phyloP scores from a whole-genome alignment of 2,888 invertebrate species.

The Resseliella maxima region DNA sequence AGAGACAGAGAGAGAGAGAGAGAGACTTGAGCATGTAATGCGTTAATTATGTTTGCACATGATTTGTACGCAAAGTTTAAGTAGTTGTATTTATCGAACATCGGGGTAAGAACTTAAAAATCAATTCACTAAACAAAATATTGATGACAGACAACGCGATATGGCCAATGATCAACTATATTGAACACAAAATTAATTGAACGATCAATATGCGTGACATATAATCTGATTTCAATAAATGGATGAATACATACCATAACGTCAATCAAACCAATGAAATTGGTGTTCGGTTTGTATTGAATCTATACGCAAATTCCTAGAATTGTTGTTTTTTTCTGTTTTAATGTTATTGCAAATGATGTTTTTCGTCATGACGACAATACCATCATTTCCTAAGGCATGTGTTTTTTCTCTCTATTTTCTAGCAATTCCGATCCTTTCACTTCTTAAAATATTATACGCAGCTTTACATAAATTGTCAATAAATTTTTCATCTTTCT shows the following conservation, averaged over 20 bases:
- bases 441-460: background rate
- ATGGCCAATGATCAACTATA: background rate
- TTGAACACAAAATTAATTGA: conserved; percentile 13
- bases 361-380: too few relatives aligned
- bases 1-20: too few relatives aligned
- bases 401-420: background rate
- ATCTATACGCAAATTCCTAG: background rate
- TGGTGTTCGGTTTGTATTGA: background rate
- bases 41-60: background rate
- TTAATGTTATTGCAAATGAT: background rate
- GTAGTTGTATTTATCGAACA: background rate
- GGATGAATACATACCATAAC: background rate
- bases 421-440: conserved; percentile 40
- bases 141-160: background rate
- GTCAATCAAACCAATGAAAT: background rate
- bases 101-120: too few relatives aligned
- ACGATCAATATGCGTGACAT: conserved; percentile 43
- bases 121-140: background rate
- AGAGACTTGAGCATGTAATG: background rate
- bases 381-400: background rate
- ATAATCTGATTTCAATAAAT: background rate
- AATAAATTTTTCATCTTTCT: background rate
- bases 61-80: background rate
- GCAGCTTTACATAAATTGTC: conserved; percentile 26
- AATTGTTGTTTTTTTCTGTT: background rate